phyloP scores from a whole-genome alignment of 2,888 invertebrate species.

The Drosophila rubida region DNA sequence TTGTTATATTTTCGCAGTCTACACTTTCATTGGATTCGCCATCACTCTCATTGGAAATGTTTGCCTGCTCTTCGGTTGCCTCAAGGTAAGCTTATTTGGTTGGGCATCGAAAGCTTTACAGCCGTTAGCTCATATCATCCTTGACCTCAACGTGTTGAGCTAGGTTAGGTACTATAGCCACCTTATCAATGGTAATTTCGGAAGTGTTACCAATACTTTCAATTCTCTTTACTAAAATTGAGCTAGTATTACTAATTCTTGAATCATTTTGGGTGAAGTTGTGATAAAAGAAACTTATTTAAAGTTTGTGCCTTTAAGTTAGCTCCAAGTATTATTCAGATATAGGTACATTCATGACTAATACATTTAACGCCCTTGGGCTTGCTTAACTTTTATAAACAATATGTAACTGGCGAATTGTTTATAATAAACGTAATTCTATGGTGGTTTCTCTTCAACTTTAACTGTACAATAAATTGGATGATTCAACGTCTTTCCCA shows the following conservation, averaged over 20 bases:
- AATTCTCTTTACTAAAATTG: background rate
- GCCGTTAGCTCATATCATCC: background rate
- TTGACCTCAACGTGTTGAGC: background rate
- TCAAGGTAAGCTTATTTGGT: constrained; percentile 48
- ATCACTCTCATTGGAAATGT: constrained; percentile 58
- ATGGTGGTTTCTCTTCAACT: background rate
- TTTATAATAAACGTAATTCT: background rate
- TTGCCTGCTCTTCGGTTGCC: constrained; percentile 64
- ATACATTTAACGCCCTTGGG: background rate
- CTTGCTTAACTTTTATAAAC: background rate
- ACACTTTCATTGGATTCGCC: constrained; percentile 59
- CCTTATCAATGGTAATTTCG: background rate
- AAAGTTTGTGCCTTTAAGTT: no score
- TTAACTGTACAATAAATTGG: background rate
- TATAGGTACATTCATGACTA: no score
- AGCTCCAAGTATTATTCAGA: background rate
- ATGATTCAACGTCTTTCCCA: background rate
- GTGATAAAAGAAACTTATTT: no score
- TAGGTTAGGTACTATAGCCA: background rate
- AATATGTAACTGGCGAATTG: background rate
- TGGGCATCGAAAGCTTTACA: constrained; percentile 12
- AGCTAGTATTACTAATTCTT: background rate
- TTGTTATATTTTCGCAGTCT: constrained; percentile 49
- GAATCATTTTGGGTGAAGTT: no score
- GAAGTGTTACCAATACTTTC: background rate